Evolutionary conservation across 2,888 invertebrate genomes (phyloP), one percentile per base, ranked within the genome.

Genomic region (Tineola bisselliella): DNA sequence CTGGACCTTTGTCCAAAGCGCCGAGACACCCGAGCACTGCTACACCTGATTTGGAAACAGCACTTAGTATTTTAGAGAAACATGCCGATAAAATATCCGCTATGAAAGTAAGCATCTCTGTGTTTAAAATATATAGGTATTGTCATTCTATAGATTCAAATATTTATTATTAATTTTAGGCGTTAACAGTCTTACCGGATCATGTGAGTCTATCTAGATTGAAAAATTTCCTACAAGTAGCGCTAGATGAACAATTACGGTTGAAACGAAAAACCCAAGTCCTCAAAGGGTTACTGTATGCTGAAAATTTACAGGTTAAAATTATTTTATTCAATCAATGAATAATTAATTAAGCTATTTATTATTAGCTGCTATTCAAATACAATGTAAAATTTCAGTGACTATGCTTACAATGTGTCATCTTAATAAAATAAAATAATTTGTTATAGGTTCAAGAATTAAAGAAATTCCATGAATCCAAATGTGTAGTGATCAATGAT

Each of bases 71-170:
- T 61, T 81, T 99, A 43, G 93, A 96, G 69, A 91, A 93, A 66
- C 92, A 97, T 77, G 95, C 97, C 0, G 89, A 91, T 10, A 92
- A 93, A 77, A 94, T 98, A 68, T 92, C 96, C 68, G 94, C 97
- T 0, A 77, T 93, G 10, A 92, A 93, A 81, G n/a, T n/a, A n/a
- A n/a, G n/a, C n/a, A n/a, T n/a, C n/a, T n/a, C n/a, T n/a, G n/a
- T n/a, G n/a, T n/a, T n/a, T n/a, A n/a, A n/a, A n/a, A n/a, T n/a
- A n/a, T n/a, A n/a, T n/a, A n/a, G n/a, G n/a, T n/a, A n/a, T n/a
- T n/a, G n/a, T n/a, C n/a, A n/a, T n/a, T n/a, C n/a, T n/a, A n/a
- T n/a, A n/a, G n/a, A 71, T 67, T 30, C 52, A 13, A 12, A 25
- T 15, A 57, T 52, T 52, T 4, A 52, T 17, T n/a, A n/a, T 17